Evolutionary conservation across 2,797 vertebrate genomes (phyloP).

Genomic region (Staurois parvus): DNA sequence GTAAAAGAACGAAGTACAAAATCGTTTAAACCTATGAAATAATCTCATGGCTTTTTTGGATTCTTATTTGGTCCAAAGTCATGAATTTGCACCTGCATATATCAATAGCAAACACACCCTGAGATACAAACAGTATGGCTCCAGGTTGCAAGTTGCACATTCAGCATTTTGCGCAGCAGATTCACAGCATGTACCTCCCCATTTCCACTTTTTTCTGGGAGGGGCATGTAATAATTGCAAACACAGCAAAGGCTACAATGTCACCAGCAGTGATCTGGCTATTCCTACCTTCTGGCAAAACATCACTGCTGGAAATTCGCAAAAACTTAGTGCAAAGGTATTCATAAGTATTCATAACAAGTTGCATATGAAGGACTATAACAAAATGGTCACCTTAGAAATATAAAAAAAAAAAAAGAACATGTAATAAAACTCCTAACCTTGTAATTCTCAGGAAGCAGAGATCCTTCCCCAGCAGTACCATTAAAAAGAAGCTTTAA

Average conservation of each 20-base stretch:
- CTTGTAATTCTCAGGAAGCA: not conserved
- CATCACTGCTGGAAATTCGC: constrained; percentile 7
- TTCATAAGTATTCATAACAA: constrained; percentile 5
- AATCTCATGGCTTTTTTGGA: not conserved
- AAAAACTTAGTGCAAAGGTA: constrained; percentile 52
- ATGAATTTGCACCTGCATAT: constrained; percentile 20
- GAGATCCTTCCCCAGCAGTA: not conserved
- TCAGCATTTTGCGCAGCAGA: not conserved
- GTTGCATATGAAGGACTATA: constrained; percentile 13
- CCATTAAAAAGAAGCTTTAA: not conserved
- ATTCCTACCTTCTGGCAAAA: not conserved
- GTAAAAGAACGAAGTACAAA: not conserved
- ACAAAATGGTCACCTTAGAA: not conserved
- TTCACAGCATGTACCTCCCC: constrained; percentile 36
- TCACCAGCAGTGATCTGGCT: not conserved
- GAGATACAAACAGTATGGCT: constrained; percentile 55
- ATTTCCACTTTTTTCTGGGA: not conserved
- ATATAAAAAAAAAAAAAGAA: not conserved
- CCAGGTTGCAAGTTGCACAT: constrained; percentile 1
- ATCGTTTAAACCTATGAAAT: too few relatives aligned
- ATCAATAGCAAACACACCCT: constrained; percentile 38
- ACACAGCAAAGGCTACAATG: constrained; percentile 13
- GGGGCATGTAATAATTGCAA: not conserved
- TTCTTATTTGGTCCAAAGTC: constrained; percentile 32
- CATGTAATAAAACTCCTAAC: not conserved